Conservation (phyloP, 2,113 vertebrate genomes). For the Ahaetulla prasina region DNA sequence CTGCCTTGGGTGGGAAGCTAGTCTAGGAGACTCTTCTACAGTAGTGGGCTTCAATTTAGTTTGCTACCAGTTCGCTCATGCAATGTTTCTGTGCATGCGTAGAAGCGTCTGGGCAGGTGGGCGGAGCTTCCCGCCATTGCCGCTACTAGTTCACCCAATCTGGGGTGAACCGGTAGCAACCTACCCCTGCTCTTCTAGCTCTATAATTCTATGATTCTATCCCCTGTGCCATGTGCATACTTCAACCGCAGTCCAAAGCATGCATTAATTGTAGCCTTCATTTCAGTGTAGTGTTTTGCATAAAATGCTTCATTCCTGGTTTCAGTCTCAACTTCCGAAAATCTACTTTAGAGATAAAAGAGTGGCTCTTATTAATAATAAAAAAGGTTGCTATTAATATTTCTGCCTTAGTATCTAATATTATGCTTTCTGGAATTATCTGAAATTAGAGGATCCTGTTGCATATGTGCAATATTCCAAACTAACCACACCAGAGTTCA, state of each 20-base stretch:
- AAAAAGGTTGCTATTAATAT: background rate
- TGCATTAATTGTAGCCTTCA: background rate
- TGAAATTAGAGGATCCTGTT: background rate
- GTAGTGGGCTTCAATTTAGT: too few relatives aligned
- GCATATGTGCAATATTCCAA: background rate
- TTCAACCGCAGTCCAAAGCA: background rate
- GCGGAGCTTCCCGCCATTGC: too few relatives aligned
- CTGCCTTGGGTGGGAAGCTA: background rate
- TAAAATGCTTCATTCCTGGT: background rate
- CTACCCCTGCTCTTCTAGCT: background rate
- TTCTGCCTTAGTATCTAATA: background rate
- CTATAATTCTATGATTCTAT: background rate
- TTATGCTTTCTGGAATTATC: background rate
- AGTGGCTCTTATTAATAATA: background rate
- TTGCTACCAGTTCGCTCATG: too few relatives aligned
- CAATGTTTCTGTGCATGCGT: too few relatives aligned
- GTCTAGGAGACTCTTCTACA: background rate
- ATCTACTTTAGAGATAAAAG: background rate
- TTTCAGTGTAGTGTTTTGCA: background rate
- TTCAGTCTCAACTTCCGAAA: background rate
- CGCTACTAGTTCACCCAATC: too few relatives aligned
- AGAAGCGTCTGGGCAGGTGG: too few relatives aligned
- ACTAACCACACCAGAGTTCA: background rate
- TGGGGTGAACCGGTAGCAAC: too few relatives aligned
- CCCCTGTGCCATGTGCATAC: background rate